Conservation (phyloP, 2,797 vertebrate genomes). For the Melanotaenia boesemani region DNA sequence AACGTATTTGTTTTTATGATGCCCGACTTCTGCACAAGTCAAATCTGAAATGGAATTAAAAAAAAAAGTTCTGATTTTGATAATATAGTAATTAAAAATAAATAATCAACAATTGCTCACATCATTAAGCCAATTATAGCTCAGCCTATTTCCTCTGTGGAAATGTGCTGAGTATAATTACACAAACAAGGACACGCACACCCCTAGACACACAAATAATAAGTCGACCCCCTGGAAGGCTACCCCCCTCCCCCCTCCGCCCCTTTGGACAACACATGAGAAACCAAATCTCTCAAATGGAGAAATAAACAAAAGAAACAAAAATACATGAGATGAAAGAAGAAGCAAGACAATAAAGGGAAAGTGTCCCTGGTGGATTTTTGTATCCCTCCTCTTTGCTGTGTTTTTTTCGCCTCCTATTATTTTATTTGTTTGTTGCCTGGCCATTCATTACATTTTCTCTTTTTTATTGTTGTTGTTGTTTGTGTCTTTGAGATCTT, state of each 20-base stretch:
- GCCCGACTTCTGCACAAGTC: conserved; percentile 17
- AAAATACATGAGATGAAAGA: conserved; percentile 79
- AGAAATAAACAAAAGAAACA: conserved; percentile 80
- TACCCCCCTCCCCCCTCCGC: conserved; percentile 31
- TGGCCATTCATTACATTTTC: conserved; percentile 79
- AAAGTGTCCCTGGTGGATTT: conserved; percentile 77
- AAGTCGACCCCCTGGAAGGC: conserved; percentile 68
- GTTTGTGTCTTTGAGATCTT: conserved; percentile 76
- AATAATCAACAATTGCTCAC: conserved; percentile 75
- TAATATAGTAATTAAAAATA: conserved; percentile 47
- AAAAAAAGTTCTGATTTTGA: conserved; percentile 36
- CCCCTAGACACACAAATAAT: conserved; percentile 45
- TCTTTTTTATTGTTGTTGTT: conserved; percentile 71
- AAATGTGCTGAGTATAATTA: conserved; percentile 74
- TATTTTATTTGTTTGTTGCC: conserved; percentile 82
- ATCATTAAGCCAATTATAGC: conserved; percentile 82
- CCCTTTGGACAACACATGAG: conserved; percentile 75
- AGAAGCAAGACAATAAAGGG: conserved; percentile 71
- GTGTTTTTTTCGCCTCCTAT: conserved; percentile 65
- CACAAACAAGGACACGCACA: conserved; percentile 60
- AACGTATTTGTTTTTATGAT: conserved; percentile 22
- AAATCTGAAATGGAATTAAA: conserved; percentile 11
- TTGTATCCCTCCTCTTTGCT: conserved; percentile 73
- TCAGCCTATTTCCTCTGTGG: conserved; percentile 69
- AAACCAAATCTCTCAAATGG: conserved; percentile 75